A percentile compares a stretch with the other conserved stretches of the same genome.
Conservation (phyloP, 2,888 invertebrate species). For the Papilio elwesi region DNA sequence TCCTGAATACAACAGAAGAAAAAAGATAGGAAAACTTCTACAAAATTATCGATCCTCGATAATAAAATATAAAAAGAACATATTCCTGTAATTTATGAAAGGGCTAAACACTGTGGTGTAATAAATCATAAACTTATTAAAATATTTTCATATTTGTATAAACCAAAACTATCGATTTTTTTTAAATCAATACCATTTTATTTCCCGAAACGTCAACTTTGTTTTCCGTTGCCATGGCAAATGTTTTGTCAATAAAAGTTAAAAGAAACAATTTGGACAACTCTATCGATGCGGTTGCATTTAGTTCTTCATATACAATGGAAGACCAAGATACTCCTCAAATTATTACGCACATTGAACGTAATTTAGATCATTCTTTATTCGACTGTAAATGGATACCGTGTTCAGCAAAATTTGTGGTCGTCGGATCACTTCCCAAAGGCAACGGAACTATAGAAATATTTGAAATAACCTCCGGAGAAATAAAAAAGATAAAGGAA, state of each 20-base stretch:
- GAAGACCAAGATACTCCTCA: conserved; percentile 90
- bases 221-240: conserved; percentile 60
- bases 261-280: conserved; percentile 31
- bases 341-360: conserved; percentile 94
- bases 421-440: conserved; percentile 93
- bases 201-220: conserved; percentile 7
- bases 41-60: too few relatives aligned
- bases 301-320: conserved; percentile 49
- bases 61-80: too few relatives aligned
- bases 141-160: background rate
- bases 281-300: background rate
- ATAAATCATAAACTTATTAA: background rate
- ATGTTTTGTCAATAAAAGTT: conserved; percentile 57
- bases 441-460: conserved; percentile 94
- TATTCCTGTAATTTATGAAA: too few relatives aligned
- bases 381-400: conserved; percentile 99
- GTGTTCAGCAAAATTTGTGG: conserved; percentile 95
- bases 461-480: conserved; percentile 90
- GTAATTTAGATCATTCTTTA: conserved; percentile 91
- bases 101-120: too few relatives aligned
- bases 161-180: background rate
- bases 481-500: conserved; percentile 87
- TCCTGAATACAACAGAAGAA: too few relatives aligned
- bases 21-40: too few relatives aligned
- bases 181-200: conserved; percentile 1